These are phyloP conservation scores for Drosophila hamatofila DNA, from an alignment of 2,888 invertebrate species.

Conservation along the genomic window DNA sequence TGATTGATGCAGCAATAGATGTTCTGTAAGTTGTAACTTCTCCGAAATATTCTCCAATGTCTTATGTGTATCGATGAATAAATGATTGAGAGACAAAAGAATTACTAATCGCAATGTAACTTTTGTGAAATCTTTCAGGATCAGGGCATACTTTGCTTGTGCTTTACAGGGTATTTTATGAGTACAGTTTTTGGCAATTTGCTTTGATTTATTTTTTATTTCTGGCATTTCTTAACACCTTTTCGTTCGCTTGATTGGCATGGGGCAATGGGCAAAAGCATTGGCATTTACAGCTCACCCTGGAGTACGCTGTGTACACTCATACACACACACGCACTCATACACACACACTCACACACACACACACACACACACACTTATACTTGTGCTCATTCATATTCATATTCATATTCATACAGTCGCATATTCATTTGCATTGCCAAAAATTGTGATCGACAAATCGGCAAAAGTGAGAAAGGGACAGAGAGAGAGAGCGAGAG, in stretches of 20 bases:
- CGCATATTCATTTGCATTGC: conserved; percentile 36
- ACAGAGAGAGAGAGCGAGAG: conserved; percentile 21
- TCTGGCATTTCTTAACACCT: conserved; percentile 57
- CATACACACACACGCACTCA: not conserved
- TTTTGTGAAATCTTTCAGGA: not conserved
- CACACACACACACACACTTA: not conserved
- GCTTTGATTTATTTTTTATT: conserved; percentile 59
- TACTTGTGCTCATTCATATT: conserved; percentile 4
- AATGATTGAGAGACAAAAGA: not conserved
- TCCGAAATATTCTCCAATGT: no score
- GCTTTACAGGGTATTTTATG: conserved; percentile 21
- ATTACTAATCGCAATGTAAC: not conserved
- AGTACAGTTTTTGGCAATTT: conserved; percentile 5
- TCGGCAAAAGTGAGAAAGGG: conserved; percentile 39
- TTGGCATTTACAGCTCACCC: not conserved
- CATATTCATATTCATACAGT: conserved; percentile 17
- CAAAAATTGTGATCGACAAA: conserved; percentile 43
- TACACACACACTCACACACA: not conserved
- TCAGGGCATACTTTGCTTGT: not conserved
- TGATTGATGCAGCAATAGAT: not conserved
- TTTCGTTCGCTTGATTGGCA: conserved; percentile 38
- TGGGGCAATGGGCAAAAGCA: not conserved
- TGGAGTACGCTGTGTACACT: not conserved
- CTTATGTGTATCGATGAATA: no score
- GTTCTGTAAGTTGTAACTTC: no score